Base-by-base conservation (phyloP, 1,140 invertebrate genomes). In the Phenacoccus solenopsis region DNA sequence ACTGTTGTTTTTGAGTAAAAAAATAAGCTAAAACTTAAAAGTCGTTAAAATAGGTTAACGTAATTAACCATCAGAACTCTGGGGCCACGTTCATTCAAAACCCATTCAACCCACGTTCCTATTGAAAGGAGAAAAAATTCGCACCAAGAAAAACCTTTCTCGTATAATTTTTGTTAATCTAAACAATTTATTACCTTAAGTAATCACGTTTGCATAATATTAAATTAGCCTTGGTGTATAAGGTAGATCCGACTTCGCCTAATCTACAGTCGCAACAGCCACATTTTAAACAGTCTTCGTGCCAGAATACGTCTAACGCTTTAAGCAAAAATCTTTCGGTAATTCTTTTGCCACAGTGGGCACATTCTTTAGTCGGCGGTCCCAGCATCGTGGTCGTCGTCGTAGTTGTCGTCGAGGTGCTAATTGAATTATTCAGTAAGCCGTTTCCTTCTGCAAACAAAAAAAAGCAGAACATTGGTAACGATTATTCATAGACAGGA, bases 181-280 rank as follows among this genome's bases (percentile, higher is more conserved):
- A n/a, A 49, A 49, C 20, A 49, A 49, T 49, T 49, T 49, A 49
- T 49, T 49, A 93, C 93, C 95, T 95, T 76, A 98, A 86, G 83
- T 98, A 98, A 80, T 98, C 96, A 78, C 94, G 85, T 81, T 94
- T 92, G 86, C 96, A 98, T n/a, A 98, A 85, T 76, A 98, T 93
- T 30, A 98, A 86, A 79, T 98, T 97, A 49, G 94, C 95, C 80
- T 95, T 95, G 30, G 93, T 94, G 80, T 95, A 98, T 7, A 98
- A 85, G 0, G 94, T 96, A 57, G 94, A 96, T 27, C 96, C 95
- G n/a, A 98, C 94, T 80, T 98, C 96, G 13, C 95, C 96, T 57
- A 98, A 85, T 64, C 95, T 84, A 80, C 94, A 98, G 80, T 98
- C 93, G 81, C 95, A 98, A 81, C 94, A 97, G 70, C 93, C 92